Percentiles rank a stretch among this genome's conserved stretches.
phyloP scores from a whole-genome alignment of 1,140 invertebrate species.

The Teleopsis dalmanni region DNA sequence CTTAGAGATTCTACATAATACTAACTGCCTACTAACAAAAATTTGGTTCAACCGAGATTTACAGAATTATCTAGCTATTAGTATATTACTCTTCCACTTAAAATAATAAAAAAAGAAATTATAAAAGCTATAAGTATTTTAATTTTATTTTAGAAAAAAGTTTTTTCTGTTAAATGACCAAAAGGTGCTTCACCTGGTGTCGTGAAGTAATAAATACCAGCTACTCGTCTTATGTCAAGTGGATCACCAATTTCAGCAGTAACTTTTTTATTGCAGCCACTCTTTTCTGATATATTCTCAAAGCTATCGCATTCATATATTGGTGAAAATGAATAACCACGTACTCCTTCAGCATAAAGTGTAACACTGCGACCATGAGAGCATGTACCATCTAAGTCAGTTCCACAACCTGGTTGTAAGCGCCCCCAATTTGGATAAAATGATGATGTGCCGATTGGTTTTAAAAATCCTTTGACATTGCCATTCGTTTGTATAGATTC shows the following conservation, averaged over 20 bases:
- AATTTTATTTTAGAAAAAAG: no score
- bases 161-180: constrained; percentile 5
- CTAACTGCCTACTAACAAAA: no score
- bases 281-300: constrained; percentile 2
- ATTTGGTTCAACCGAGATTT: no score
- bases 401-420: constrained; percentile 48
- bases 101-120: no score
- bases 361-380: constrained; percentile 39
- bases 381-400: constrained; percentile 29
- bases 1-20: no score
- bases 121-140: no score
- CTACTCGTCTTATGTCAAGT: neutral
- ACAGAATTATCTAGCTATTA: no score
- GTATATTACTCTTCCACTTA: no score
- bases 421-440: constrained; percentile 48
- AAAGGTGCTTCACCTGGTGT: constrained; percentile 13
- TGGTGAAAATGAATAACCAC: constrained; percentile 11
- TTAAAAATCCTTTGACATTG: constrained; percentile 44
- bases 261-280: neutral
- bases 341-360: constrained; percentile 40
- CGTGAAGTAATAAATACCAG: constrained; percentile 16
- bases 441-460: constrained; percentile 49
- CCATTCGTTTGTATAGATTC: constrained; percentile 61
- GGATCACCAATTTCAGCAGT: constrained; percentile 16
- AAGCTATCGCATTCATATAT: constrained; percentile 8